Evolutionary conservation across 2,797 vertebrate species (phyloP), one percentile per base, ranked within the genome.

Genomic region (Coluber constrictor): DNA sequence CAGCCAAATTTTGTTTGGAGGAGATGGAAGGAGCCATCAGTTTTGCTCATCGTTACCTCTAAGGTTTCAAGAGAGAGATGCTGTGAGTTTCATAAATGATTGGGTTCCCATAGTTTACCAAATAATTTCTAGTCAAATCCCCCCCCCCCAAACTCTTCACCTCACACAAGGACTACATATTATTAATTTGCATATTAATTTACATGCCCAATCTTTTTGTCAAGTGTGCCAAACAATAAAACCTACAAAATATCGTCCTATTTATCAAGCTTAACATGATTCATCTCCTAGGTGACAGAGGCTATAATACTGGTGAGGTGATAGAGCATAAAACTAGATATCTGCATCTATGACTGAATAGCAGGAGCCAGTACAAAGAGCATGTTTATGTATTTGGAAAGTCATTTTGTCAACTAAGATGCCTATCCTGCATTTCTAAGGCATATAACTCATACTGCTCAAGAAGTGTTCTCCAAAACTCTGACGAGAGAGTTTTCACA

Each of bases 21-120:
- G 37, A 83, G 70, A 51, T 32, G 23, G 83, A 20, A 37, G 29
- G 23, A 51, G 12, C 9, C n/a, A 89, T 90, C 93, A 91, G 94
- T 94, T 61, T 92, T 96, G 91, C 95, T 95, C 93, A 94, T 5
- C 86, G 54, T 90, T 94, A 88, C 90, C 89, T 79, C 92, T 57
- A 90, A 55, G 66, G 91, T 94, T 43, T 60, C 96, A 93, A 95
- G 96, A 95, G 1, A 95, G 74, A 4, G 25, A 86, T 23, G 0
- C 47, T 43, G 87, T n/a, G 54, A 94, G 61, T 94, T 92, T 92
- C 94, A 94, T 90, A 32, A 93, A 94, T 37, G 91, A 56, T 56
- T 93, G 86, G 92, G 66, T 43, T 79, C 66, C 16, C 16, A 32
- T 4, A 54, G 18, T 29, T 59, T 23, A 74, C 57, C 90, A 66